Evolutionary conservation across 2,888 invertebrate genomes (phyloP), one percentile per base, ranked within the genome.

Genomic region (Mechanitis mazaeus): DNA sequence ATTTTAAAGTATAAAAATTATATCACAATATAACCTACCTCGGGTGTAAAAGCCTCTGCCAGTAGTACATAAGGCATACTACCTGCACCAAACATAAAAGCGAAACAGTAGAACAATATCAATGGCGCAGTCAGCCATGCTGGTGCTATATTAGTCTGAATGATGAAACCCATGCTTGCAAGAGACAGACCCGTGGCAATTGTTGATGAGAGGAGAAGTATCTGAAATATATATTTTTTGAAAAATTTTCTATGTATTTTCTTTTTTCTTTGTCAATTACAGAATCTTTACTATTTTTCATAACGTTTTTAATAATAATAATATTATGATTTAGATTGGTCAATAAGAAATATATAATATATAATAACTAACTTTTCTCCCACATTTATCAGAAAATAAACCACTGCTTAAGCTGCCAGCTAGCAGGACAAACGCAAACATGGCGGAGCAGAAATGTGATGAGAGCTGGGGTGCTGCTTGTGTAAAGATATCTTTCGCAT

Each of bases 371-470:
- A 90, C 91, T 73, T 92, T 81, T 72, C 94, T 85, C 0, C 94
- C 94, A 56, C 91, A 91, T 55, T 83, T 88, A 70, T 94, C 94
- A 71, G 92, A 87, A 1, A 92, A 68, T 0, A 83, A 56, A 0
- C 89, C 83, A 1, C 91, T 84, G 0, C 86, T 62, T 33, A 81
- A 72, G 11, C 91, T 82, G 0, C 92, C 92, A 3, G 76, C 50
- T 0, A 92, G 77, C 63, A 93, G 91, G 0, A 93, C 88, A 0
- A 83, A 69, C 0, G 92, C 93, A 5, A 94, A 90, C 31, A 93
- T 75, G 0, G 94, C 92, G 0, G 93, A 91, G 56, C 93, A 92
- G 28, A 84, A 67, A 55, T 92, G 84, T 0, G 92, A 84, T 0
- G 87, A 87, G 0, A 90, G 69, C 1, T 79, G 78, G 2, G 91